Base-by-base conservation (phyloP, 92 coral and sea anemone genomes). In the Chrysogorgia sp. region DNA sequence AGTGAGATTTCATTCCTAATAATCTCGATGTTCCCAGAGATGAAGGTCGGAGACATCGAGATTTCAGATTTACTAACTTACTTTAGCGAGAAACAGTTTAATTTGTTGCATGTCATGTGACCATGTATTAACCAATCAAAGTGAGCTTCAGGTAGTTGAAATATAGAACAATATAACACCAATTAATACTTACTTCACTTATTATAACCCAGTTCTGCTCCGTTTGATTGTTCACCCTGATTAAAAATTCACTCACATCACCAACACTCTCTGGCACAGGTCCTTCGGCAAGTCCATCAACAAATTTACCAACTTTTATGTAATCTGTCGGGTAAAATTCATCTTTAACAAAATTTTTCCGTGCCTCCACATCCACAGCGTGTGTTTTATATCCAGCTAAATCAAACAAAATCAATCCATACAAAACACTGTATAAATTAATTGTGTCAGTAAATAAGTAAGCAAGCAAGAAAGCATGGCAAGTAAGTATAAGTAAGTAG, bases 201-300 rank as follows among this genome's bases (percentile, higher is more conserved):
- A 94, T 43, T 50, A 94, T 89, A 3, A 94, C 89, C 98, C 98
- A 94, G 85, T 88, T 94, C 29, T 85, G 88, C 53, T 92, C 87
- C 7, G 82, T 85, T 53, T 94, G 98, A 15, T 83, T 86, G 52
- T 85, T 40, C 34, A 94, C 86, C 56, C 97, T 91, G 79, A 94
- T 91, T 82, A 91, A 76, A 31, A 94, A 70, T 64, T 94, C 98
- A 12, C 82, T 82, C 20, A 91, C 83, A 70, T 89, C 83, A 31
- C 90, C 90, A 47, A 94, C 80, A 13, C 43, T 81, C 64, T 63
- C 69, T 3, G 90, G 83, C 1, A 94, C 98, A 20, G 58, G 63
- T 19, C 89, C 88, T 34, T 87, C 88, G 24, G 97, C 98, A 4
- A 91, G 63, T 13, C 98, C 98, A 72, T 62, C 83, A 22, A 74